Percentiles rank a stretch among this genome's conserved stretches.
Conservation (phyloP, 2,888 invertebrate species). For the Seira musarum region DNA sequence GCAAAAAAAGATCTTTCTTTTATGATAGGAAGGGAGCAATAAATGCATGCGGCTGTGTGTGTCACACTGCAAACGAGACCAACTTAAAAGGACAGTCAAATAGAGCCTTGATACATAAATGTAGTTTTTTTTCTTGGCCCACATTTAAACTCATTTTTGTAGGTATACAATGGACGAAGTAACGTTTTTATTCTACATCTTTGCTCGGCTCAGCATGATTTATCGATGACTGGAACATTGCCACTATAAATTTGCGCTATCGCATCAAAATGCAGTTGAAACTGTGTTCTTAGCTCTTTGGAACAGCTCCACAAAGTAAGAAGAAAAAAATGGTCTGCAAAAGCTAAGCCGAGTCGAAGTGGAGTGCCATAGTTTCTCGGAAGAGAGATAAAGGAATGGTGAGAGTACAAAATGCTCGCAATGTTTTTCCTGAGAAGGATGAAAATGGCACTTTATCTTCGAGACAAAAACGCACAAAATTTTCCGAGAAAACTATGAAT, state of each 20-base stretch:
- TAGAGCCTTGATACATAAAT: neutral
- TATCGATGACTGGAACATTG: constrained; percentile 57
- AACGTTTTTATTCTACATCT: neutral
- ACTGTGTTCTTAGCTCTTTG: neutral
- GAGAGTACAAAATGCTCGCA: constrained; percentile 37
- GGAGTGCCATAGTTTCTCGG: neutral
- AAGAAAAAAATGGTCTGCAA: too few species aligned
- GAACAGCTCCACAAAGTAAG: neutral
- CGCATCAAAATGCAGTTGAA: constrained; percentile 50
- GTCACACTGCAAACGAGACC: too few species aligned
- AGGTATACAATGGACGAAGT: neutral
- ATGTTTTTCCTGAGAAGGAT: constrained; percentile 28
- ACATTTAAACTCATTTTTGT: neutral
- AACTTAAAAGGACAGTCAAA: neutral
- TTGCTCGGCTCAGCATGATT: constrained; percentile 42
- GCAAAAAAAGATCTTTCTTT: neutral
- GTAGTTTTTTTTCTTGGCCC: neutral
- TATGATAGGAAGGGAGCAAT: neutral
- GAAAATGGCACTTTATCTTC: constrained; percentile 49
- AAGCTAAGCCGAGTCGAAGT: too few species aligned
- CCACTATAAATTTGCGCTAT: constrained; percentile 57
- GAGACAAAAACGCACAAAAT: constrained; percentile 47
- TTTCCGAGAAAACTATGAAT: too few species aligned
- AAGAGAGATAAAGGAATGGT: neutral
- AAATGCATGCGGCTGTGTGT: too few species aligned